A percentile compares a stretch with the other conserved stretches of the same genome.
phyloP scores from a whole-genome alignment of 1,140 invertebrate species.

The Caenorhabditis briggsae region DNA sequence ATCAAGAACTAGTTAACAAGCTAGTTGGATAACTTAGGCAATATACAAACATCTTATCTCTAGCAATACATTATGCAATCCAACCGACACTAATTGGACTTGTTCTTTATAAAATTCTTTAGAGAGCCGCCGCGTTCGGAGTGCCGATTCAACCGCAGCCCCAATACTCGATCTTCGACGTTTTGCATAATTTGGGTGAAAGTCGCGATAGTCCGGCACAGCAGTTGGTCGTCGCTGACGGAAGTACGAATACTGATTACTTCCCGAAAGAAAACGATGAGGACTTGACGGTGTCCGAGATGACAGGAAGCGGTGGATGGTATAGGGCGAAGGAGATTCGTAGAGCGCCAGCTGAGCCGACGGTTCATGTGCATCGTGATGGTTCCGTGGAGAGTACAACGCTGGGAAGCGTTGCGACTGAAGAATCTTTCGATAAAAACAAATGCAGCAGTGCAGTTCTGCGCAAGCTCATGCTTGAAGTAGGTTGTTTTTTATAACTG shows the following conservation, averaged over 20 bases:
- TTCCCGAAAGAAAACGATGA: slow-evolving; percentile 47
- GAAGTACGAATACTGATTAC: slow-evolving; percentile 38
- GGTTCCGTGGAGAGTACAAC: slow-evolving; percentile 8
- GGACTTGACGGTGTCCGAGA: slow-evolving; percentile 29
- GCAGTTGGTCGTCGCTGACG: slow-evolving; percentile 44
- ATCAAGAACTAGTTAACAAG: slow-evolving; percentile 2
- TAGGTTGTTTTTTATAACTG: background rate
- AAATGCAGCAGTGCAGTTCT: slow-evolving; percentile 66
- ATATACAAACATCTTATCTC: background rate
- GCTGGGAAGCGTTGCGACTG: background rate
- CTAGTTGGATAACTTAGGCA: background rate
- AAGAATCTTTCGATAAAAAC: slow-evolving; percentile 51
- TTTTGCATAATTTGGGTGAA: slow-evolving; percentile 55
- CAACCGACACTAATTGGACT: background rate
- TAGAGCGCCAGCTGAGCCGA: slow-evolving; percentile 32
- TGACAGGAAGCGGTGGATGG: background rate
- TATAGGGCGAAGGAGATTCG: slow-evolving; percentile 3
- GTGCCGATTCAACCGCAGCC: slow-evolving; percentile 55
- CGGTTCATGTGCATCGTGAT: slow-evolving; percentile 6
- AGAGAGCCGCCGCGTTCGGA: slow-evolving; percentile 62
- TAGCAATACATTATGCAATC: slow-evolving; percentile 21
- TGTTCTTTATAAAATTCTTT: background rate
- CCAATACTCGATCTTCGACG: slow-evolving; percentile 40
- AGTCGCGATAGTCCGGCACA: slow-evolving; percentile 13
- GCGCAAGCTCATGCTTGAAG: slow-evolving; percentile 66